Conservation (phyloP, 2,113 vertebrate species). For the Heptranchias perlo region DNA sequence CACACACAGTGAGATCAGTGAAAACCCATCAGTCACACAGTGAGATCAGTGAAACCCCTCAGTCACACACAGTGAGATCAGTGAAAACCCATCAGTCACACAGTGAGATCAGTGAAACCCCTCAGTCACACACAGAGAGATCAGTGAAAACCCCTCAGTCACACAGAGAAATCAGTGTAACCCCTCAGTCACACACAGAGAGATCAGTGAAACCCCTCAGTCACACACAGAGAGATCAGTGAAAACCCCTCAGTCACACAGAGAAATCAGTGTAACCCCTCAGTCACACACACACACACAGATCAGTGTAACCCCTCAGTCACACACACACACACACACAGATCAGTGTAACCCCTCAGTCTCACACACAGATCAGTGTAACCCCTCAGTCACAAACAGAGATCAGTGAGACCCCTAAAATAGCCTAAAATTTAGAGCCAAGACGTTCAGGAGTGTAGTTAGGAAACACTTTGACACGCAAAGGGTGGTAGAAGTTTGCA, state of each 20-base stretch:
- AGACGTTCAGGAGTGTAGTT: no score
- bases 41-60: neutral
- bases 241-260: neutral
- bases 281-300: no score
- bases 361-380: neutral
- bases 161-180: neutral
- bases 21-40: neutral
- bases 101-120: no score
- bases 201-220: neutral
- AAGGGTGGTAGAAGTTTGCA: no score
- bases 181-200: neutral
- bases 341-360: neutral
- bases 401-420: no score
- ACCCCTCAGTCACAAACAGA: neutral
- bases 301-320: no score
- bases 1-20: neutral
- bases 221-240: neutral
- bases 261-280: neutral
- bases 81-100: neutral
- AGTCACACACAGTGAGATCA: neutral
- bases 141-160: neutral
- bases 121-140: neutral
- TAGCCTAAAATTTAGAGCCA: no score
- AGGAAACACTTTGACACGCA: no score
- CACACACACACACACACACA: no score